Conservation (phyloP, 2,113 vertebrate species). For the Python bivittatus region DNA sequence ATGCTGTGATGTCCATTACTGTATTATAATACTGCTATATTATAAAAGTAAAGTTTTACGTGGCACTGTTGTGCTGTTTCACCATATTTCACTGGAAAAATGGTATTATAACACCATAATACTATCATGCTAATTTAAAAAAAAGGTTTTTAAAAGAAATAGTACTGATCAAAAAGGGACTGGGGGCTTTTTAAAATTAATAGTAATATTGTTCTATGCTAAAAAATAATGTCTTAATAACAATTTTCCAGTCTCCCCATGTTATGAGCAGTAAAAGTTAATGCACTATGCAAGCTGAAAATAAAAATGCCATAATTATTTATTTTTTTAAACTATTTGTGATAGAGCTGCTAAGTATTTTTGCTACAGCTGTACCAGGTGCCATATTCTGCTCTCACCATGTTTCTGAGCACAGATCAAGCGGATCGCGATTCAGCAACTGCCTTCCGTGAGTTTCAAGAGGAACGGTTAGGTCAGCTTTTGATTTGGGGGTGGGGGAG, state of each 20-base stretch:
- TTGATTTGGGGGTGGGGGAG: neutral
- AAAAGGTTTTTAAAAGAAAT: no score
- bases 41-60: neutral
- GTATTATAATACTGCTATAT: neutral
- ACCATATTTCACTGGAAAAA: neutral
- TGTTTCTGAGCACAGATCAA: slow-evolving; percentile 92
- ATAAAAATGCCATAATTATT: neutral
- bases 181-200: neutral
- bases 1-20: neutral
- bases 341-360: neutral
- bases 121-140: neutral
- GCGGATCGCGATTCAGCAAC: slow-evolving; percentile 93
- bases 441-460: slow-evolving; percentile 84
- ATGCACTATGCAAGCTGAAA: neutral
- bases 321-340: neutral
- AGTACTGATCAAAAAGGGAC: neutral
- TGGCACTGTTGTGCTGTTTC: neutral
- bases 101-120: neutral
- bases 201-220: neutral
- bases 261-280: neutral
- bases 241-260: slow-evolving; percentile 2
- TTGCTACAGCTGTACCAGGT: slow-evolving; percentile 89
- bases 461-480: slow-evolving; percentile 12
- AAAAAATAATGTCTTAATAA: neutral
- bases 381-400: slow-evolving; percentile 94